phyloP scores from a whole-genome alignment of 30 jellyfish, hydroid and myxozoan species.

The Hydra vulgaris region DNA sequence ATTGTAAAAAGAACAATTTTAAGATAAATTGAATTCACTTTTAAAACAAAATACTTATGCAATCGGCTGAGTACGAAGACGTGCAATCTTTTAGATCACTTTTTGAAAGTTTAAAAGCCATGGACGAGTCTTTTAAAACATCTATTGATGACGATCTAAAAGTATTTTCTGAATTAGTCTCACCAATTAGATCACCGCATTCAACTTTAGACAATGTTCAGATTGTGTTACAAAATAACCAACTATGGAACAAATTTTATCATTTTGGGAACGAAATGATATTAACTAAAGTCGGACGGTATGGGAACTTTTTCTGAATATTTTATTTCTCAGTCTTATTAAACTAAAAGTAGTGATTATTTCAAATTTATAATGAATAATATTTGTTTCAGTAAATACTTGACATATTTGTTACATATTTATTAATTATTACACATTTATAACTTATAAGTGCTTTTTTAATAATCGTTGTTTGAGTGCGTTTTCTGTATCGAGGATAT shows the following conservation, averaged over 20 bases:
- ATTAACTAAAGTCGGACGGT: slow-evolving; percentile 33
- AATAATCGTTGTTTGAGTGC: no score
- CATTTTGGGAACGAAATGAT: slow-evolving; percentile 31
- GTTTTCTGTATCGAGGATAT: no score
- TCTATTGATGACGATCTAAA: neutral
- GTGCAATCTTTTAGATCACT: neutral
- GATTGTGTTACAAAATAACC: slow-evolving; percentile 17
- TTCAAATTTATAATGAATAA: no score
- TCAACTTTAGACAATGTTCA: slow-evolving; percentile 5
- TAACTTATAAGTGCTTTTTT: no score
- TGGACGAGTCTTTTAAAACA: no score
- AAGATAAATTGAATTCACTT: neutral
- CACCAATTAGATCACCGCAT: neutral
- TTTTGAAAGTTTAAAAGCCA: no score
- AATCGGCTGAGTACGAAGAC: neutral
- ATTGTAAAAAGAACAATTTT: neutral
- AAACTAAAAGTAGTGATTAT: no score
- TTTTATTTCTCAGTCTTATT: neutral
- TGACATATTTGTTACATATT: no score
- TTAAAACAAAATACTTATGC: neutral
- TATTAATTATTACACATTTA: no score
- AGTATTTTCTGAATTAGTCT: neutral
- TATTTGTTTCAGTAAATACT: no score
- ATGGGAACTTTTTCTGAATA: neutral
- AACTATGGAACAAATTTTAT: slow-evolving; percentile 22